Evolutionary conservation across 1,140 invertebrate genomes (phyloP).

Genomic region (Sinonovacula constricta): DNA sequence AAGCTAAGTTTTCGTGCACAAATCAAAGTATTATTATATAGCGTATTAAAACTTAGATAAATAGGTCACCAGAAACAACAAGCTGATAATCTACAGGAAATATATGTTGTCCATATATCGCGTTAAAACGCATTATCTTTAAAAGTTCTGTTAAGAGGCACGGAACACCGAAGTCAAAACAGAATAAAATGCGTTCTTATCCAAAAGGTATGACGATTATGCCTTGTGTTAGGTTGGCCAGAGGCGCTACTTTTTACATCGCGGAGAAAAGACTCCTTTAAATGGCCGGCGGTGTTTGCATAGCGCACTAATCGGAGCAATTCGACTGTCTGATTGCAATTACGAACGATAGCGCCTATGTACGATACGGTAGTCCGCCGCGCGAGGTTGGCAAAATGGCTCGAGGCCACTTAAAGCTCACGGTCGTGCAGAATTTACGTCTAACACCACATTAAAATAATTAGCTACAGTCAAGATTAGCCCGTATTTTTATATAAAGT

Average conservation of each 20-base stretch:
- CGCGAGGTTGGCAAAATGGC: constrained; percentile 23
- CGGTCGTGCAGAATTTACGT: neutral
- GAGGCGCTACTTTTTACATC: constrained; percentile 31
- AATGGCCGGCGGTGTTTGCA: constrained; percentile 43
- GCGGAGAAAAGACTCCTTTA: constrained; percentile 1
- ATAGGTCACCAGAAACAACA: too few species aligned
- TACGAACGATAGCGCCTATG: constrained; percentile 12
- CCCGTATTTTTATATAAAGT: constrained; percentile 4
- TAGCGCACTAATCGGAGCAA: constrained; percentile 40
- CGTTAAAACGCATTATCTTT: too few species aligned
- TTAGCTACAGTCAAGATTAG: constrained; percentile 30
- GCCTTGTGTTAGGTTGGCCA: constrained; percentile 20
- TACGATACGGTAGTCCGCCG: constrained; percentile 32
- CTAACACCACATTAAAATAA: neutral
- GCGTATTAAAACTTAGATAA: too few species aligned
- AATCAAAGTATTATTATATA: too few species aligned
- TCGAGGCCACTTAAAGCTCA: constrained; percentile 8
- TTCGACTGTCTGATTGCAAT: constrained; percentile 53
- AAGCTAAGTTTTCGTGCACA: too few species aligned
- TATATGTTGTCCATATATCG: too few species aligned
- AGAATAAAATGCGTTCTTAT: constrained; percentile 10
- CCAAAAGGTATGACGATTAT: constrained; percentile 17
- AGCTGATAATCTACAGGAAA: too few species aligned
- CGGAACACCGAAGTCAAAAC: too few species aligned
- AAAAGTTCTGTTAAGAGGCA: too few species aligned